These are phyloP conservation scores for Panzeria rudis DNA, from an alignment of 2,888 invertebrate genomes.

Conservation along the genomic window DNA sequence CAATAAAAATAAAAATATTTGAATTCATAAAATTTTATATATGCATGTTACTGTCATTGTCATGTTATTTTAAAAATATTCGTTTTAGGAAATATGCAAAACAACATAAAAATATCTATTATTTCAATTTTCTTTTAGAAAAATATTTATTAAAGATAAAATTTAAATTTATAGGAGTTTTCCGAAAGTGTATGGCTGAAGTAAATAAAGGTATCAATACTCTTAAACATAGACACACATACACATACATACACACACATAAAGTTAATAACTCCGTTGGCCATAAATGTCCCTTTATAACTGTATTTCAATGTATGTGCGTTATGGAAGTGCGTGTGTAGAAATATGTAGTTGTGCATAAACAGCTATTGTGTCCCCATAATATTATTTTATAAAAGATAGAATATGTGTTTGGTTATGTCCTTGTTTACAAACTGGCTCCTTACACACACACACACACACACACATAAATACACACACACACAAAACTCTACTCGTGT, in stretches of 20 bases:
- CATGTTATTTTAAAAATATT: no score
- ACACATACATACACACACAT: neutral
- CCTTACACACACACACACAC: neutral
- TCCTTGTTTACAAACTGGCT: neutral
- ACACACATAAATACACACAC: neutral
- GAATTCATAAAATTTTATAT: no score
- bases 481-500: no score
- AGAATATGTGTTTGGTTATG: neutral
- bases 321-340: neutral
- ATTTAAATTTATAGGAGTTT: neutral
- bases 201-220: neutral
- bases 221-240: neutral
- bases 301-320: neutral
- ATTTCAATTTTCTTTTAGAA: neutral
- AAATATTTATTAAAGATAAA: neutral
- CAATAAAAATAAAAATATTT: no score
- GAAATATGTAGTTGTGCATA: neutral
- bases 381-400: neutral
- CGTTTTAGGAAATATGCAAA: neutral
- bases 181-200: neutral
- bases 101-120: neutral
- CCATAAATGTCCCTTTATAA: neutral
- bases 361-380: neutral
- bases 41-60: no score
- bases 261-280: neutral